Evolutionary conservation across 2,113 vertebrate genomes (phyloP).

Genomic region (Romanogobio albipinnatus): DNA sequence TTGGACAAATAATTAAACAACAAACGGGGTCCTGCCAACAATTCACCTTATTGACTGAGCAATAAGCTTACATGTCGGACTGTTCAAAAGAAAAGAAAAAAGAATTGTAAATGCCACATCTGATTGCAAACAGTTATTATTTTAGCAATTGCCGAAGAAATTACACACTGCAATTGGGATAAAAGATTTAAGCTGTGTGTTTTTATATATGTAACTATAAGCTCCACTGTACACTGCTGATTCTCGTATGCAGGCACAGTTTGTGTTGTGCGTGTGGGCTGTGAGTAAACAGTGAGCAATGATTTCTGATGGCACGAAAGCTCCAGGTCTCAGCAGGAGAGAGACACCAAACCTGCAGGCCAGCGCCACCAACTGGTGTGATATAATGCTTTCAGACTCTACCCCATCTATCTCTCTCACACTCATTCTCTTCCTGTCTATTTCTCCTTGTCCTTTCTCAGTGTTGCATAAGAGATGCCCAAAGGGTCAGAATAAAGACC

Average conservation of each 20-base stretch:
- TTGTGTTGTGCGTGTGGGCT: constrained; percentile 13
- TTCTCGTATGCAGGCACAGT: background rate
- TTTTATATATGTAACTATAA: background rate
- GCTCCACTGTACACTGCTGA: background rate
- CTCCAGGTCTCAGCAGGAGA: constrained; percentile 41
- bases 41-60: background rate
- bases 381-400: constrained; percentile 31
- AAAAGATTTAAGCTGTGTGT: background rate
- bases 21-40: background rate
- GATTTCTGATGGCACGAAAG: constrained; percentile 36
- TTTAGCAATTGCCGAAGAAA: background rate
- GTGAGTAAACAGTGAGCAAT: constrained; percentile 42
- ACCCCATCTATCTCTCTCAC: background rate
- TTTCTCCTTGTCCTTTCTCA: constrained; percentile 17
- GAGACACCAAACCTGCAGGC: constrained; percentile 36
- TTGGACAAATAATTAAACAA: background rate
- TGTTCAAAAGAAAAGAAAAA: background rate
- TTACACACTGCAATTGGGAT: background rate
- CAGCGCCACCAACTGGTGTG: constrained; percentile 45
- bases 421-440: constrained; percentile 20
- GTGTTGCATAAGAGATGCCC: constrained; percentile 31
- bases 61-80: background rate
- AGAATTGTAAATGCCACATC: background rate
- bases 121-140: background rate
- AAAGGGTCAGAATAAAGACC: constrained; percentile 13